A percentile compares a stretch with the other conserved stretches of the same genome.
Evolutionary conservation across 1,140 invertebrate genomes (phyloP).

Genomic region (Meloidogyne floridensis): DNA sequence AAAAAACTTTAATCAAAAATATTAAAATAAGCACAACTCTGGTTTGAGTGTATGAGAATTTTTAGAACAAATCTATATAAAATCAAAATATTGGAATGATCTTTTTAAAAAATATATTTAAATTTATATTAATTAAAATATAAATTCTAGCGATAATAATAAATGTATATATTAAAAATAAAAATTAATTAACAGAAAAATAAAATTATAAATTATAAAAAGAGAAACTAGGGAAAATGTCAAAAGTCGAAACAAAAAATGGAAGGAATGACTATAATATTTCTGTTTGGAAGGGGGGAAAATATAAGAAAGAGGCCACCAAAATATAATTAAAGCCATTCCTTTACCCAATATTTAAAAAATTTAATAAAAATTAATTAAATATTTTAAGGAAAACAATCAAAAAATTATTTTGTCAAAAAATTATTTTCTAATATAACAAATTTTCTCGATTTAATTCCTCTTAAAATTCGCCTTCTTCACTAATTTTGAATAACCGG

Average conservation of each 20-base stretch:
- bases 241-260: background rate
- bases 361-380: too few relatives aligned
- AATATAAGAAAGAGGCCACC: too few relatives aligned
- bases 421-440: background rate
- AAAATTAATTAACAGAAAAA: too few relatives aligned
- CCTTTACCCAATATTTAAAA: background rate
- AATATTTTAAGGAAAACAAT: too few relatives aligned
- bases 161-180: too few relatives aligned
- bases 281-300: too few relatives aligned
- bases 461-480: conserved; percentile 33
- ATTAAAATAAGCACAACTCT: background rate
- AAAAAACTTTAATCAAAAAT: too few relatives aligned
- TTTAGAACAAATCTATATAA: background rate
- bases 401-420: too few relatives aligned
- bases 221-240: background rate
- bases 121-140: background rate
- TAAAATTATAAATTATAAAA: background rate
- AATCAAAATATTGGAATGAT: too few relatives aligned
- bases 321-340: background rate
- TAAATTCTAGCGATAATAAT: too few relatives aligned
- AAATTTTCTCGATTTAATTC: background rate
- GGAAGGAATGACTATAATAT: background rate
- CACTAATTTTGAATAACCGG: conserved; percentile 56
- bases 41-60: conserved; percentile 3
- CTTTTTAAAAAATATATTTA: too few relatives aligned